A percentile compares a stretch with the other conserved stretches of the same genome.
Evolutionary conservation across 2,797 vertebrate species (phyloP).

Genomic region (Limosa lapponica): DNA sequence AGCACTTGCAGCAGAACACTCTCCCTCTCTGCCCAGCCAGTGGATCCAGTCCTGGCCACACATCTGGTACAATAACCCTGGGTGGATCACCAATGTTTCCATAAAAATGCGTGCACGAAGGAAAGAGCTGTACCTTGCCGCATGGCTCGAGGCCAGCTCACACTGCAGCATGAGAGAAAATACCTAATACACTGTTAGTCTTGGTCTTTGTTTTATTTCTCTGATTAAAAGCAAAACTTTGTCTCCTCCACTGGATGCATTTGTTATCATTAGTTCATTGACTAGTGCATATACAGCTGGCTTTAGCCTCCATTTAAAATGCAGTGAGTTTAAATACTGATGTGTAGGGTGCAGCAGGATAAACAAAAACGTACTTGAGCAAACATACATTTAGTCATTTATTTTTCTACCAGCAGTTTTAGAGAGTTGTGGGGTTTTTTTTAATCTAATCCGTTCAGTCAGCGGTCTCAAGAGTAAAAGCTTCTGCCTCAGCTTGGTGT

Average conservation of each 20-base stretch:
- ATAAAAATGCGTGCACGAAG: fast-evolving
- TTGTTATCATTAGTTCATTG: conserved; percentile 6
- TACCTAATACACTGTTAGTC: neutral
- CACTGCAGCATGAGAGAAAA: neutral
- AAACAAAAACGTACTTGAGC: conserved; percentile 46
- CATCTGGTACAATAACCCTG: neutral
- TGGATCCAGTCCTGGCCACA: neutral
- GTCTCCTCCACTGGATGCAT: neutral
- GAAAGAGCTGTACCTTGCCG: neutral
- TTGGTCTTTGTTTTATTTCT: neutral
- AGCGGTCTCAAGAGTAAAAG: conserved; percentile 62
- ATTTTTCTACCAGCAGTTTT: conserved; percentile 55
- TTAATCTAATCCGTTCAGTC: conserved; percentile 64
- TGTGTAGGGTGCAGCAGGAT: conserved; percentile 9
- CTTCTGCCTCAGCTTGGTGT: conserved; percentile 64
- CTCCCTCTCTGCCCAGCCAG: neutral
- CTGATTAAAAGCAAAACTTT: conserved; percentile 4
- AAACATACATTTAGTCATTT: conserved; percentile 50
- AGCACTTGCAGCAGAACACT: neutral
- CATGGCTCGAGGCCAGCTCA: neutral
- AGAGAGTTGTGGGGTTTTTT: neutral
- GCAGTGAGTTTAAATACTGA: conserved; percentile 2
- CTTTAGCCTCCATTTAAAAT: conserved; percentile 10
- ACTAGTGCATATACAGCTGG: neutral
- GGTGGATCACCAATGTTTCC: neutral